Conservation (phyloP, 2,113 vertebrate genomes). For the Calyptomena viridis region DNA sequence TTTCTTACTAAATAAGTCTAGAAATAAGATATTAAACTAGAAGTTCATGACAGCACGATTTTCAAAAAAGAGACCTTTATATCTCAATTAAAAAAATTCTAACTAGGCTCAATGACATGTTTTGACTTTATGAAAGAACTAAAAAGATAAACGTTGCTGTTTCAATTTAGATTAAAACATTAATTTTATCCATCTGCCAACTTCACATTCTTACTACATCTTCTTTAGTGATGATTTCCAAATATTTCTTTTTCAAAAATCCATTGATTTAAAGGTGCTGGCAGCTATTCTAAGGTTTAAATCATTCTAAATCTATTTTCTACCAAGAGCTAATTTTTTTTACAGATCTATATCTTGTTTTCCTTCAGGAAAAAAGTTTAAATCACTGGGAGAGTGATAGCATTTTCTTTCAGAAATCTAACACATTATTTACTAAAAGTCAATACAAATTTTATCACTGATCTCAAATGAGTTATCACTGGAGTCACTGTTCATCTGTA, state of each 20-base stretch:
- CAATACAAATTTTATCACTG: background rate
- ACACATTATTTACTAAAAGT: background rate
- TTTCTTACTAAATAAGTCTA: background rate
- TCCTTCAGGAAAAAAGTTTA: background rate
- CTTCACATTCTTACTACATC: background rate
- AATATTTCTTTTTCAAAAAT: background rate
- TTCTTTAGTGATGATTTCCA: background rate
- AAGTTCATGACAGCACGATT: background rate
- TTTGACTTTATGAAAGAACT: background rate
- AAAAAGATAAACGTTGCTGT: background rate
- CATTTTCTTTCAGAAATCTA: background rate
- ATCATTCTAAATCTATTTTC: background rate
- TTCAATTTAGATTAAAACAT: constrained; percentile 3
- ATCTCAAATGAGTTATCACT: background rate
- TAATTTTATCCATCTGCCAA: background rate
- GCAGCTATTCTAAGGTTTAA: background rate
- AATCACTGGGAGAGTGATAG: background rate
- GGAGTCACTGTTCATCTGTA: background rate
- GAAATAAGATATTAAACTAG: background rate
- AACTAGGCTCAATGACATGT: background rate
- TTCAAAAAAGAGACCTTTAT: background rate
- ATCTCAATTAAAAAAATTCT: background rate
- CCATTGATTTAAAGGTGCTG: background rate
- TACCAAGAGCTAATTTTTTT: background rate
- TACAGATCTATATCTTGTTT: background rate